These are phyloP conservation scores for Rhamnusium bicolor DNA, from an alignment of 2,888 invertebrate species.

Conservation along the genomic window DNA sequence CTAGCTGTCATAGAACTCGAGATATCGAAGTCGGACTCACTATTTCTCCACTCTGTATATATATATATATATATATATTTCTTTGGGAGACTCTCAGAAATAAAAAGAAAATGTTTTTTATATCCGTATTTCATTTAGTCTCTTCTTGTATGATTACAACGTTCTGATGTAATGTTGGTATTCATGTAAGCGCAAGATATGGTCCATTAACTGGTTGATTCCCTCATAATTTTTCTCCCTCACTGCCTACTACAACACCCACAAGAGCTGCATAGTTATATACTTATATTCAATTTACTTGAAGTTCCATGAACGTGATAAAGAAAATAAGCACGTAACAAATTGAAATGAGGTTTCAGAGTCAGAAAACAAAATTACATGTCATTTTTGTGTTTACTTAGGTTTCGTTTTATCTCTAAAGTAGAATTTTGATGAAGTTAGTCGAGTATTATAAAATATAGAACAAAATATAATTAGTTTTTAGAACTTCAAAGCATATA, in stretches of 20 bases:
- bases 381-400: slow-evolving; percentile 15
- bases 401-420: background rate
- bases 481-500: too few relatives aligned
- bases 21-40: too few relatives aligned
- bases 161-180: background rate
- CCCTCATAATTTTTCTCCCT: background rate
- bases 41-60: too few relatives aligned
- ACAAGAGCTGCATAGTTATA: background rate
- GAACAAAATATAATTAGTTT: slow-evolving; percentile 8
- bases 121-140: background rate
- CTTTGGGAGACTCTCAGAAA: background rate
- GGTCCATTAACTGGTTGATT: background rate
- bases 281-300: slow-evolving; percentile 5
- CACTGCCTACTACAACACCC: background rate
- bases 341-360: slow-evolving; percentile 22
- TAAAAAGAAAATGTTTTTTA: background rate
- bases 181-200: background rate
- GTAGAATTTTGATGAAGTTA: background rate
- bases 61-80: too few relatives aligned
- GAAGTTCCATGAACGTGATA: background rate
- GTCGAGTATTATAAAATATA: background rate
- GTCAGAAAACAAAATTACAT: slow-evolving; percentile 26
- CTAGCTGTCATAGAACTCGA: too few relatives aligned
- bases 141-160: background rate
- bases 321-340: slow-evolving; percentile 26